A percentile compares a stretch with the other conserved stretches of the same genome.
These are phyloP conservation scores for Norana najaformis DNA, from an alignment of 2,888 invertebrate species.

Conservation along the genomic window DNA sequence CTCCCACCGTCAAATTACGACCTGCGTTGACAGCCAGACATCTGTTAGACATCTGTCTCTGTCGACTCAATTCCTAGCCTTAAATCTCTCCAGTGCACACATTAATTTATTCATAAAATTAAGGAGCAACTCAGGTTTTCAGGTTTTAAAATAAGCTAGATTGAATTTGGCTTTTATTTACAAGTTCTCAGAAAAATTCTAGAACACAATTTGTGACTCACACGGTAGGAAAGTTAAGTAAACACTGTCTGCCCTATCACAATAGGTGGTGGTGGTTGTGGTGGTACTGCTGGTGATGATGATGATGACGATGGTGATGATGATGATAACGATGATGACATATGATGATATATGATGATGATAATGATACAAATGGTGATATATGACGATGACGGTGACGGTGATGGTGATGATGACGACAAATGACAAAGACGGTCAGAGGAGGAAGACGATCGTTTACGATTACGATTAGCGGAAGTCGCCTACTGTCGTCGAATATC, in stretches of 20 bases:
- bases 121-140: neutral
- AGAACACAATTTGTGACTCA: neutral
- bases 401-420: neutral
- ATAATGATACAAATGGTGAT: no score
- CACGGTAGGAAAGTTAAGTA: no score
- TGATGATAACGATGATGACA: neutral
- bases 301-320: neutral
- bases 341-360: no score
- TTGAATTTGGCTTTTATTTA: neutral
- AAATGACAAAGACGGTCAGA: neutral
- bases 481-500: neutral
- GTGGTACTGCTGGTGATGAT: neutral
- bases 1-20: conserved; percentile 32
- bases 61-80: neutral
- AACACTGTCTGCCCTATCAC: no score
- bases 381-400: neutral
- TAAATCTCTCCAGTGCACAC: neutral
- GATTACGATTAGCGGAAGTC: no score
- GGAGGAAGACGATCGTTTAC: neutral
- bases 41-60: neutral
- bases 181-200: neutral
- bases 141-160: neutral
- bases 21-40: conserved; percentile 30
- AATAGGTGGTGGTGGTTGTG: neutral
- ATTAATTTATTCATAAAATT: neutral